Percentiles rank a stretch among this genome's conserved stretches.
These are phyloP conservation scores for Caenorhabditis sp. DNA, from an alignment of 2,888 invertebrate species.

Conservation along the genomic window DNA sequence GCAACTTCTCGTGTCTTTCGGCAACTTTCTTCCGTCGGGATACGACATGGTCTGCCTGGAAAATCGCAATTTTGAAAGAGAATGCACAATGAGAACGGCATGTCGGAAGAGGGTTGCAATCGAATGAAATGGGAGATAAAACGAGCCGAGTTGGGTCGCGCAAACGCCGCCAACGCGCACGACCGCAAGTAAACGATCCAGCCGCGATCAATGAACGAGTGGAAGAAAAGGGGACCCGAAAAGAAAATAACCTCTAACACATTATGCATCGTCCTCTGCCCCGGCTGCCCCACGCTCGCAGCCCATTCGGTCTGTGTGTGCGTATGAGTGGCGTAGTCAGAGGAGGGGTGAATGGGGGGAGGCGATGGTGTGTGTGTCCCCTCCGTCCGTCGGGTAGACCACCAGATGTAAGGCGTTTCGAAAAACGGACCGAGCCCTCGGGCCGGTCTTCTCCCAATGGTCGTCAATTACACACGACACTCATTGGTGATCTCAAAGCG, in stretches of 20 bases:
- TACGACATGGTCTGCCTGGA: slow-evolving; percentile 37
- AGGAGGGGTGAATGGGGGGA: slow-evolving; percentile 33
- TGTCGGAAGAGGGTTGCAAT: neutral
- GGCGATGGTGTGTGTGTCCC: slow-evolving; percentile 16
- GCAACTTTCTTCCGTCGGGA: slow-evolving; percentile 30
- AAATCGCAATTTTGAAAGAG: neutral
- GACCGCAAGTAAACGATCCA: slow-evolving; percentile 49
- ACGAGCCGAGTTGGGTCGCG: slow-evolving; percentile 31
- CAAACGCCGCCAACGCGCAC: slow-evolving; percentile 39
- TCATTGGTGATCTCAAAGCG: slow-evolving; percentile 52
- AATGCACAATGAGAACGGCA: neutral
- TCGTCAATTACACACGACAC: slow-evolving; percentile 55
- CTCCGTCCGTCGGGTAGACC: slow-evolving; percentile 17
- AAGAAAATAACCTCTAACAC: slow-evolving; percentile 53
- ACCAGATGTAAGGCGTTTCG: slow-evolving; percentile 49
- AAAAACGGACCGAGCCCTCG: slow-evolving; percentile 32
- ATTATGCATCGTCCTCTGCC: slow-evolving; percentile 49
- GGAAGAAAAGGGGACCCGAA: slow-evolving; percentile 29
- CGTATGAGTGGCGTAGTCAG: slow-evolving; percentile 51
- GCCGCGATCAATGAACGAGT: slow-evolving; percentile 48
- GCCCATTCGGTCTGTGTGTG: slow-evolving; percentile 45
- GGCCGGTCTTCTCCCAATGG: slow-evolving; percentile 37
- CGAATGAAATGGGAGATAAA: slow-evolving; percentile 32
- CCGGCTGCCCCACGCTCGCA: slow-evolving; percentile 32
- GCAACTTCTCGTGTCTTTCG: slow-evolving; percentile 57